Evolutionary conservation across 2,113 vertebrate genomes (phyloP).

Genomic region (Rhinogobius similis): DNA sequence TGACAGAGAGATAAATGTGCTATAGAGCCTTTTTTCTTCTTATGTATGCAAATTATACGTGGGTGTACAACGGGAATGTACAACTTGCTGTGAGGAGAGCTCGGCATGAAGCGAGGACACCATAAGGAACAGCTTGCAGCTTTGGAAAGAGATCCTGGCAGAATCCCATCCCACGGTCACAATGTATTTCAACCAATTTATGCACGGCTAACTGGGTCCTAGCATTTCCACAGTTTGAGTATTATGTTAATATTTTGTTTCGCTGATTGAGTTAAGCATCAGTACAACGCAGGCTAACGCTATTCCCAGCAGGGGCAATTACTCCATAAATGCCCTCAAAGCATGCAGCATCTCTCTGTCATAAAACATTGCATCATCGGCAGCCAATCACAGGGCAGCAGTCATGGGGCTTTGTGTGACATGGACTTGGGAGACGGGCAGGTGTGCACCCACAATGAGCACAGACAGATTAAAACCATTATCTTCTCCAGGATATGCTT

Average conservation of each 20-base stretch:
- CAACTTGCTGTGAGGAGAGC: conserved; percentile 36
- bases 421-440: conserved; percentile 64
- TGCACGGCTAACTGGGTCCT: conserved; percentile 8
- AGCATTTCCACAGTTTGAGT: conserved; percentile 11
- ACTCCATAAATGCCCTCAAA: conserved; percentile 61
- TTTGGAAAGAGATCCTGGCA: conserved; percentile 26
- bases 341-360: conserved; percentile 58
- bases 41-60: conserved; percentile 19
- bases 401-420: conserved; percentile 64
- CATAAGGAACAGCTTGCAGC: conserved; percentile 34
- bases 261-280: conserved; percentile 39
- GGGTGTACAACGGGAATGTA: conserved; percentile 24
- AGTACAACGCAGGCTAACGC: conserved; percentile 29
- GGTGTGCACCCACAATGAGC: conserved; percentile 50
- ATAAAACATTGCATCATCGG: conserved; percentile 73
- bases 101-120: conserved; percentile 17
- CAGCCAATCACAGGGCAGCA: conserved; percentile 71
- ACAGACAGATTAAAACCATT: conserved; percentile 20
- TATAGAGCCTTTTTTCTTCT: background rate
- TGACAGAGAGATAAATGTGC: conserved; percentile 22
- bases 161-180: conserved; percentile 30
- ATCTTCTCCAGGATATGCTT: conserved; percentile 7
- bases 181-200: conserved; percentile 18
- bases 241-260: conserved; percentile 43
- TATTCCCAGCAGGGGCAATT: conserved; percentile 70